Evolutionary conservation across 2,113 vertebrate genomes (phyloP), one percentile per base, ranked within the genome.

Genomic region (Polypterus senegalus): DNA sequence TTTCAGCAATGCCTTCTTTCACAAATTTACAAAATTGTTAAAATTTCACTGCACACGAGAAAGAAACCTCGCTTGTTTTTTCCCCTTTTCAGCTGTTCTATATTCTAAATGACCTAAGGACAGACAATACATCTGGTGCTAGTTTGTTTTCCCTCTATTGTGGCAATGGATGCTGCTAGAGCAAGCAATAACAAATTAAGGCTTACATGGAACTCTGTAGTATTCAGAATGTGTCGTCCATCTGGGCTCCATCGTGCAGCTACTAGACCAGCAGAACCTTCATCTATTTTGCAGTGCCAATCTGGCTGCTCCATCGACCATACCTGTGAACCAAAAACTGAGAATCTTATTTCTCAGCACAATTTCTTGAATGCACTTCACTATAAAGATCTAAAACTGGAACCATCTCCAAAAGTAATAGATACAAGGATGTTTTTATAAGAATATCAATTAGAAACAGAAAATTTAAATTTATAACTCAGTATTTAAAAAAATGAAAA

Each of bases 151-250:
- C 49, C 67, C 79, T 74, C 65, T 70, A 76, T 75, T 78, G 66
- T 71, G 80, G 77, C 63, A 87, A 84, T 83, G 86, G 77, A 77
- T 84, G 88, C 88, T 75, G 79, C 73, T 60, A 71, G 60, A 46
- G 61, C 5, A 64, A 8, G 2, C 45, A 60, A 67, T 73, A 73
- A n/a, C 58, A 74, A 77, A 69, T 65, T 79, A 69, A 74, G 77
- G 85, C 96, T 96, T 81, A 99, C 95, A 60, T 97, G 92, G 82
- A 98, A 98, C 76, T 99, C 95, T 0, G 93, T 94, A 27, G 96
- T 97, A 74, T 99, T 98, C 82, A 99, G 92, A 75, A 99, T 86
- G 87, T 99, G 96, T 83, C 96, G 93, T 68, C 93, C 94, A 5
- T 98, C 96, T 0, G 94, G 95, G 73, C 96, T 95, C 96, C 96